A percentile compares a stretch with the other conserved stretches of the same genome.
These are phyloP conservation scores for Corythucha ciliata DNA, from an alignment of 2,888 invertebrate species.

Conservation along the genomic window DNA sequence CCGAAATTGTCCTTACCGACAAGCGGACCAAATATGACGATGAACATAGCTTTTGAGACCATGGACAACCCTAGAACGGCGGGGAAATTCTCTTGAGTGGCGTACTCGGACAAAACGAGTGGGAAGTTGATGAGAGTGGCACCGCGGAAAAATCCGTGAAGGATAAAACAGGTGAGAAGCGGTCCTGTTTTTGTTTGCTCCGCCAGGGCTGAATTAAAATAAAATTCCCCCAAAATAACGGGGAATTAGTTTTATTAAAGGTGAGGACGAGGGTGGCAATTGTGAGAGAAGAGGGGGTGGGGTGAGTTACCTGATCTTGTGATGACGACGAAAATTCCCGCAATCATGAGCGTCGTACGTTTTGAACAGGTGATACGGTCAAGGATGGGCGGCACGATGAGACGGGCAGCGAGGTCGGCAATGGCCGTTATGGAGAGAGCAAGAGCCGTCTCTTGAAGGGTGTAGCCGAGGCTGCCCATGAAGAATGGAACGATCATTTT, in stretches of 20 bases:
- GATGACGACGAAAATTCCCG: constrained; percentile 50
- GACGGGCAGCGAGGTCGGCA: constrained; percentile 57
- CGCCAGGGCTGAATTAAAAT: constrained; percentile 53
- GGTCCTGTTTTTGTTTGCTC: constrained; percentile 60
- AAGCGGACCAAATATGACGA: constrained; percentile 54
- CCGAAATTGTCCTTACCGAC: constrained; percentile 39
- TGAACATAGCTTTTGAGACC: constrained; percentile 59
- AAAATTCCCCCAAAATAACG: background rate
- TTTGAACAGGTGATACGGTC: constrained; percentile 53
- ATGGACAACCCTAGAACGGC: constrained; percentile 63
- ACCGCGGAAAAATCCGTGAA: constrained; percentile 70
- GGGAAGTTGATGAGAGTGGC: constrained; percentile 65
- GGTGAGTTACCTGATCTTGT: constrained; percentile 48
- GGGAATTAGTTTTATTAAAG: no score
- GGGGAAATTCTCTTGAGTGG: constrained; percentile 49
- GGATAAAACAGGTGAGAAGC: constrained; percentile 49
- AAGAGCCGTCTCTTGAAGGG: constrained; percentile 49
- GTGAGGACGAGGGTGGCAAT: no score
- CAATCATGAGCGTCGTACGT: constrained; percentile 53
- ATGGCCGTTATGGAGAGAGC: constrained; percentile 63
- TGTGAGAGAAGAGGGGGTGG: background rate
- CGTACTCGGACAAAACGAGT: constrained; percentile 57
- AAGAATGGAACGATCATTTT: constrained; percentile 61
- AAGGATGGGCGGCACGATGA: constrained; percentile 54
- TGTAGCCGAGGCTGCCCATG: constrained; percentile 43